Evolutionary conservation across 2,113 vertebrate species (phyloP).

Genomic region (Phycodurus eques): DNA sequence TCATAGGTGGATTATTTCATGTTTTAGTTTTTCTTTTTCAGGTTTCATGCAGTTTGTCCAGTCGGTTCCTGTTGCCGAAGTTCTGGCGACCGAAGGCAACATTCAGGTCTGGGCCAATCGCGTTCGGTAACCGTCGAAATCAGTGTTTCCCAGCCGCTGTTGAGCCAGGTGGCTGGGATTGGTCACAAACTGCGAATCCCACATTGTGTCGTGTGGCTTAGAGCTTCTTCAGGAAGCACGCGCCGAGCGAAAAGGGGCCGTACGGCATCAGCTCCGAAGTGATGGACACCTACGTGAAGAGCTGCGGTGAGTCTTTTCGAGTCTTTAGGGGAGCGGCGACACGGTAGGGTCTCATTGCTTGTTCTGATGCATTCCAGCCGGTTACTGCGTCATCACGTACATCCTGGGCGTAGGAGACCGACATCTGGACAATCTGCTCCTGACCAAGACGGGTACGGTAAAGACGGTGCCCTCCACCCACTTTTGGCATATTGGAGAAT

Average conservation of each 20-base stretch:
- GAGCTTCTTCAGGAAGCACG: constrained; percentile 96
- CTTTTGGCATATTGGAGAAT: no score
- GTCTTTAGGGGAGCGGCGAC: background rate
- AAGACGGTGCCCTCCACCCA: background rate
- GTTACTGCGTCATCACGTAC: constrained; percentile 97
- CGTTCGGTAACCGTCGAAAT: background rate
- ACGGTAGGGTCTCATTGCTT: background rate
- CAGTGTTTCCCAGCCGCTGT: no score
- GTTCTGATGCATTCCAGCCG: constrained; percentile 73
- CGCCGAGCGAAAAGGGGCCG: constrained; percentile 93
- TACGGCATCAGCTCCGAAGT: constrained; percentile 95
- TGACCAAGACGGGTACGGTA: constrained; percentile 85
- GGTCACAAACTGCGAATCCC: background rate
- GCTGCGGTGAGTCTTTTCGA: constrained; percentile 83
- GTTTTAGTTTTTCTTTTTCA: constrained; percentile 38
- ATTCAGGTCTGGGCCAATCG: constrained; percentile 83
- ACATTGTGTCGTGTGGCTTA: constrained; percentile 37
- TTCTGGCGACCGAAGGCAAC: constrained; percentile 94
- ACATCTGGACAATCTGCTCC: constrained; percentile 94
- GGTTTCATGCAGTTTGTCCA: constrained; percentile 99
- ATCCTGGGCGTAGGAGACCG: constrained; percentile 96
- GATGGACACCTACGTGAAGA: constrained; percentile 99
- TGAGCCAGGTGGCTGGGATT: background rate
- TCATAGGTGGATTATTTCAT: background rate
- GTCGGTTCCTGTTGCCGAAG: constrained; percentile 96